Evolutionary conservation across 2,113 vertebrate genomes (phyloP).

Genomic region (Microtus montanus): DNA sequence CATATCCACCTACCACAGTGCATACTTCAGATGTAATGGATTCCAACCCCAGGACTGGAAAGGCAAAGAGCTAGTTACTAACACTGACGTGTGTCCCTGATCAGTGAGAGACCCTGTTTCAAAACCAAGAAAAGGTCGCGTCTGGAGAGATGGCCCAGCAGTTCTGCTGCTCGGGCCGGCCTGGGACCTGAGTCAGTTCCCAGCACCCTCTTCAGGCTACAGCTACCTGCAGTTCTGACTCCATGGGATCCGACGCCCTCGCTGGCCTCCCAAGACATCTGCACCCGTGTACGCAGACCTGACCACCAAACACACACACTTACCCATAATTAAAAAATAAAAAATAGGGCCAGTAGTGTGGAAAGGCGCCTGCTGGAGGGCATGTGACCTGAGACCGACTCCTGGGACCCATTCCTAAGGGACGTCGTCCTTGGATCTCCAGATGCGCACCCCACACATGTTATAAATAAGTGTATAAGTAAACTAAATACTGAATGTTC

Average conservation of each 20-base stretch:
- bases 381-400: neutral
- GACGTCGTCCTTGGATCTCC: neutral
- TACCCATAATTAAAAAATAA: neutral
- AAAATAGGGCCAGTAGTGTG: neutral
- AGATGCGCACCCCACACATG: neutral
- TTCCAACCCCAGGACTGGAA: neutral
- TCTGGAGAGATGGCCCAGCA: neutral
- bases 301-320: neutral
- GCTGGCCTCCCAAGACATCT: neutral
- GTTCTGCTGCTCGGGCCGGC: neutral
- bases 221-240: neutral
- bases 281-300: neutral
- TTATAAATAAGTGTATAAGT: neutral
- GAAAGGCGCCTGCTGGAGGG: neutral
- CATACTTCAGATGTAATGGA: neutral
- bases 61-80: neutral
- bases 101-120: neutral
- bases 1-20: neutral
- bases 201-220: neutral
- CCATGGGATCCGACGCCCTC: neutral
- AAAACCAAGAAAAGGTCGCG: neutral
- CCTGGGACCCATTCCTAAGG: neutral
- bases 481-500: neutral
- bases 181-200: neutral
- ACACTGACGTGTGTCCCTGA: neutral